Conservation (phyloP, 1,140 invertebrate species). For the Nephotettix cincticeps region DNA sequence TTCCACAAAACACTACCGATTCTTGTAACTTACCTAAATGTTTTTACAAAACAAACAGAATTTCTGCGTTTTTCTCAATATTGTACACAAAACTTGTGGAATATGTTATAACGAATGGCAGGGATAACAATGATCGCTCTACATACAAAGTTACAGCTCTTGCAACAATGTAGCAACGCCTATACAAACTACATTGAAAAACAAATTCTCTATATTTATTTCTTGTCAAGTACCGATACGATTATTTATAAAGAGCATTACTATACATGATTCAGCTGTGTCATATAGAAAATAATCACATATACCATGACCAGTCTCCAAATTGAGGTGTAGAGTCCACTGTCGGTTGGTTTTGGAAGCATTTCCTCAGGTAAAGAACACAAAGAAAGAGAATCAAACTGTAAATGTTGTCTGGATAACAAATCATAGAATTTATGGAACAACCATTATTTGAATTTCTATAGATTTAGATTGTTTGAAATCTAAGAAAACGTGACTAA, state of each 20-base stretch:
- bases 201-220: conserved; percentile 15
- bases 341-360: neutral
- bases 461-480: too few species aligned
- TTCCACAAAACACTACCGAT: conserved; percentile 22
- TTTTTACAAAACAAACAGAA: conserved; percentile 16
- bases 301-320: neutral
- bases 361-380: too few species aligned
- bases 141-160: conserved; percentile 8
- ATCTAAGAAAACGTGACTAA: too few species aligned
- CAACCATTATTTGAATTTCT: too few species aligned
- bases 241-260: conserved; percentile 23
- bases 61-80: neutral
- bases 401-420: too few species aligned
- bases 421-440: too few species aligned
- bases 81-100: conserved; percentile 23
- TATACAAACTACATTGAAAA: conserved; percentile 33
- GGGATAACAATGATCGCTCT: conserved; percentile 19
- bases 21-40: neutral
- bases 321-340: neutral
- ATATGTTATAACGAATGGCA: conserved; percentile 27
- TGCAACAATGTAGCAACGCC: conserved; percentile 20
- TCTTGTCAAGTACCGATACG: conserved; percentile 21
- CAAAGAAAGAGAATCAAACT: too few species aligned
- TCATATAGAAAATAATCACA: neutral
- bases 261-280: conserved; percentile 15